phyloP scores from a whole-genome alignment of 2,113 vertebrate genomes.

The Corythornis madagascariensis region DNA sequence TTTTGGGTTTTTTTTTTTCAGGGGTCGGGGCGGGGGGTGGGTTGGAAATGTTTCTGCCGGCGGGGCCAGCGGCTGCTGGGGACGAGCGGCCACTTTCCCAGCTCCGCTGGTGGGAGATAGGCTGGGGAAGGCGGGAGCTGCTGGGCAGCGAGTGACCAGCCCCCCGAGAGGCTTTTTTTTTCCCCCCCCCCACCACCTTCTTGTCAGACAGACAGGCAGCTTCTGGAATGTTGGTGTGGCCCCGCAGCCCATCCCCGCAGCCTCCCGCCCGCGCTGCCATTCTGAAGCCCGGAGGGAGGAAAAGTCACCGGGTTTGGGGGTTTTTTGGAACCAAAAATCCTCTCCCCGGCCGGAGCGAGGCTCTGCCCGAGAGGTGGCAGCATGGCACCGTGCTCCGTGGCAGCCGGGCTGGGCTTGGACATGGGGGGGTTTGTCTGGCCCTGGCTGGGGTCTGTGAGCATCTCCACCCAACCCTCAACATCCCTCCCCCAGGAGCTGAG shows the following conservation, averaged over 20 bases:
- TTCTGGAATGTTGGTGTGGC: not conserved
- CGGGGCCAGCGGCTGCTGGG: too few species aligned
- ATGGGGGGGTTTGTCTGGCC: not conserved
- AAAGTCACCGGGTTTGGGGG: not conserved
- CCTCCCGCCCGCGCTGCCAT: not conserved
- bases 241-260: not conserved
- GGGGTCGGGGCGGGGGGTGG: too few species aligned
- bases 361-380: constrained; percentile 28
- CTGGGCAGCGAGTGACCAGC: too few species aligned
- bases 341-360: not conserved
- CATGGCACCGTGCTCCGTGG: not conserved
- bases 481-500: not conserved
- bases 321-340: not conserved
- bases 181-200: not conserved
- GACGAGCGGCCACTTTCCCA: too few species aligned
- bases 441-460: not conserved
- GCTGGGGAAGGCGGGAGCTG: too few species aligned
- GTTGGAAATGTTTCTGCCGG: too few species aligned
- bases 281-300: accelerated
- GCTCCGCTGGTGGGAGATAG: too few species aligned
- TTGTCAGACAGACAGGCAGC: not conserved
- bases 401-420: not conserved
- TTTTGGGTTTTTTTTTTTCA: too few species aligned
- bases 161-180: not conserved
- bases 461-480: too few species aligned